Evolutionary conservation across 2,888 invertebrate species (phyloP).

Genomic region (Tridacna crocea): DNA sequence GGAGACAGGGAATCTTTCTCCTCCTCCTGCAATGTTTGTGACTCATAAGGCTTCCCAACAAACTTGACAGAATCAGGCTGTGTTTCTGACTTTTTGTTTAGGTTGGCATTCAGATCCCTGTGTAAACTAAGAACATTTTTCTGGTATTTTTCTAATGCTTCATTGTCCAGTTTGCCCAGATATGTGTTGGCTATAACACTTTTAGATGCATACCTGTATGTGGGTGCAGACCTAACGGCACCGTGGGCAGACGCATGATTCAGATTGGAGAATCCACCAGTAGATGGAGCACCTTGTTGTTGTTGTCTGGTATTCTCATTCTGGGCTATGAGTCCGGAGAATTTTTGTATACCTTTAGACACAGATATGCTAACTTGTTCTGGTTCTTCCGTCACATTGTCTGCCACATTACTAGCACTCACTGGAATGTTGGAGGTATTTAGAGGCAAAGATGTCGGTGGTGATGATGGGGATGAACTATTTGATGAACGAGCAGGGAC

Average conservation of each 20-base stretch:
- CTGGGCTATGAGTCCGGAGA: slow-evolving; percentile 52
- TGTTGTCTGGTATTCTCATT: slow-evolving; percentile 28
- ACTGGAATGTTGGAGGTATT: slow-evolving; percentile 9
- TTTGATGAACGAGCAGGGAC: slow-evolving; percentile 47
- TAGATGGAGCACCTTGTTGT: slow-evolving; percentile 32
- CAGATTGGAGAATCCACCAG: slow-evolving; percentile 60
- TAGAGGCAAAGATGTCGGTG: neutral
- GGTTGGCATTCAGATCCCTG: slow-evolving; percentile 60
- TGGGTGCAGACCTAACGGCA: slow-evolving; percentile 53
- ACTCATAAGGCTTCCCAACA: slow-evolving; percentile 13
- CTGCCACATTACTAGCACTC: slow-evolving; percentile 34
- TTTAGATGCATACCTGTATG: slow-evolving; percentile 81
- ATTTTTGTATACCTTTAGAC: slow-evolving; percentile 61
- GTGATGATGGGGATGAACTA: slow-evolving; percentile 20
- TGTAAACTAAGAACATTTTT: slow-evolving; percentile 78
- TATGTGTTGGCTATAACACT: slow-evolving; percentile 84
- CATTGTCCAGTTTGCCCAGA: slow-evolving; percentile 76
- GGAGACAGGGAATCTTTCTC: slow-evolving; percentile 59
- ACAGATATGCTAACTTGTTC: slow-evolving; percentile 59
- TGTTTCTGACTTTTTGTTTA: slow-evolving; percentile 32
- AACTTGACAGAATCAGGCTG: slow-evolving; percentile 24
- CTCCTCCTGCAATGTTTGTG: slow-evolving; percentile 34
- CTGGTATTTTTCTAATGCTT: slow-evolving; percentile 79
- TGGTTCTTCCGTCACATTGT: slow-evolving; percentile 38
- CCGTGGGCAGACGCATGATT: slow-evolving; percentile 62